A percentile compares a stretch with the other conserved stretches of the same genome.
These are phyloP conservation scores for Brachyistius frenatus DNA, from an alignment of 2,113 vertebrate genomes.

Conservation along the genomic window DNA sequence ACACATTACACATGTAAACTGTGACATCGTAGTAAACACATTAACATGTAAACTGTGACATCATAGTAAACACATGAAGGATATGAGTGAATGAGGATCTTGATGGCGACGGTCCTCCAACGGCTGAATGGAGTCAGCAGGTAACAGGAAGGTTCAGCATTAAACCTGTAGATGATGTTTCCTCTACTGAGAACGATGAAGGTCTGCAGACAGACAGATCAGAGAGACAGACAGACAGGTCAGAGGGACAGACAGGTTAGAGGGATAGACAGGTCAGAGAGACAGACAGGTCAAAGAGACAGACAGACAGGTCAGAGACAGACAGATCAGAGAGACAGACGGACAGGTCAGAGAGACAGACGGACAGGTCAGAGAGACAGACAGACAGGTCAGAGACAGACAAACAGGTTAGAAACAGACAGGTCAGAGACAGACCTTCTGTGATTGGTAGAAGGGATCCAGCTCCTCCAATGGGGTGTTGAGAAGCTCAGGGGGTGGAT, in stretches of 20 bases:
- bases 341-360: neutral
- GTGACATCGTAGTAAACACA: neutral
- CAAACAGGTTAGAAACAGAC: neutral
- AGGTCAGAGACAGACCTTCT: slow-evolving; percentile 55
- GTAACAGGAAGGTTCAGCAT: slow-evolving; percentile 90
- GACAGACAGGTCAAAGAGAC: too few species aligned
- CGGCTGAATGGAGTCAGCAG: slow-evolving; percentile 89
- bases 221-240: neutral
- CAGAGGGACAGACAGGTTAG: neutral
- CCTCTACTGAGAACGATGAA: slow-evolving; percentile 95
- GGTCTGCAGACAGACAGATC: slow-evolving; percentile 83
- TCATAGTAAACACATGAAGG: slow-evolving; percentile 80
- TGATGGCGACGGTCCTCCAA: slow-evolving; percentile 87
- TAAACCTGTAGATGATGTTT: slow-evolving; percentile 94
- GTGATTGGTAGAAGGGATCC: slow-evolving; percentile 77
- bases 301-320: neutral
- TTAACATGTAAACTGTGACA: neutral
- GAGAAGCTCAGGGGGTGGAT: slow-evolving; percentile 62
- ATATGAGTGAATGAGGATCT: slow-evolving; percentile 97
- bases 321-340: neutral
- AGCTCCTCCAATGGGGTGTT: slow-evolving; percentile 76
- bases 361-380: neutral
- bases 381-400: neutral
- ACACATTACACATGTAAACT: neutral
- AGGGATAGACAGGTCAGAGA: too few species aligned